Base-by-base conservation (phyloP, 1,140 invertebrate species). In the Hermetia illucens region DNA sequence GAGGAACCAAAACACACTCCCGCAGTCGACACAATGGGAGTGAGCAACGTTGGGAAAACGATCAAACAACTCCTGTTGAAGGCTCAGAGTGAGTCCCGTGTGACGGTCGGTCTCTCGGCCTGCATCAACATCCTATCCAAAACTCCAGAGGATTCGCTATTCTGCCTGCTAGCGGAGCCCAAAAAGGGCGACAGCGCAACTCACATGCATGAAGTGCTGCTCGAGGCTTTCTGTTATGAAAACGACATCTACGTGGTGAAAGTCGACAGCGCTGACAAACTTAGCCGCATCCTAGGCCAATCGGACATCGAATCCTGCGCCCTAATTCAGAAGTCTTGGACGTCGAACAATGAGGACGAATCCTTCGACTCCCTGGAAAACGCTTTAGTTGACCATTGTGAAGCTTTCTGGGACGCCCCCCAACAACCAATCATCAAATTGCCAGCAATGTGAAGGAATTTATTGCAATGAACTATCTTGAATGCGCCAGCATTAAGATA, bases 191-290 rank as follows among this genome's bases (percentile, higher is more conserved):
- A 79, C 52, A 69, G 71, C 6, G 68, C 74, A 17, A 74, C 69
- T 3, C 75, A 79, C 47, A 77, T 79, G 67, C 75, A 77, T 48
- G 70, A 72, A 47, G 74, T 77, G 3, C 55, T 79, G 1, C 53
- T 79, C n/a, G 72, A 77, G 47, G 75, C 75, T 3, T 77, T 75
- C 48, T 78, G 75, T 50, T 73, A 69, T 31, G 75, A 77, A 51
- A 75, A 77, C 42, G 72, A 72, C 44, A 79, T 79, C 50, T 73
- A 74, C 48, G 70, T 74, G 16, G 71, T 78, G 42, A 74, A 76
- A 62, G 74, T 61, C 30, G 70, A 72, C 47, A 69, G 67, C 10
- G 61, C 67, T 40, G 55, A 51, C 21, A 72, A 71, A 45, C 43
- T 72, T 37, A 64, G 64, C 46, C 66, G 57, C 18, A 51, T 72